Conservation (phyloP, 2,888 invertebrate genomes). For the Spisula subtruncata region DNA sequence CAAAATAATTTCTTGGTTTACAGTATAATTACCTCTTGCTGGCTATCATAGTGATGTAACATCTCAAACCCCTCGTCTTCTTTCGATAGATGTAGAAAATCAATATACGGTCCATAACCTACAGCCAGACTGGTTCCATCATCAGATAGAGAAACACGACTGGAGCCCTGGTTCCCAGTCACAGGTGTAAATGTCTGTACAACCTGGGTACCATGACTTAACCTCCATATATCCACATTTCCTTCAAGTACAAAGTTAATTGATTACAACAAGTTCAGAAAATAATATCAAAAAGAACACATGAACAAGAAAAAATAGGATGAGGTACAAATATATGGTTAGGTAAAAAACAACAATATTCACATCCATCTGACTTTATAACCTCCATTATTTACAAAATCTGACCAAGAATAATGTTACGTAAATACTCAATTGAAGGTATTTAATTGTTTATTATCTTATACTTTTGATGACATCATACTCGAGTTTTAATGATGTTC, state of each 20-base stretch:
- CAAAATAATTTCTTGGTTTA: too few relatives aligned
- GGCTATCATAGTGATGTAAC: slow-evolving; percentile 42
- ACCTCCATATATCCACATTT: slow-evolving; percentile 84
- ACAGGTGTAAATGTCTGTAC: slow-evolving; percentile 61
- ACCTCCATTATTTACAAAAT: too few relatives aligned
- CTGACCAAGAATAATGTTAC: too few relatives aligned
- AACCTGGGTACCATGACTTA: slow-evolving; percentile 73
- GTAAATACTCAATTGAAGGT: too few relatives aligned
- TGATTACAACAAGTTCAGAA: too few relatives aligned
- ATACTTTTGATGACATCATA: neutral
- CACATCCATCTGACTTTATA: too few relatives aligned
- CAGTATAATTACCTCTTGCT: slow-evolving; percentile 45
- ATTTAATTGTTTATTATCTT: too few relatives aligned
- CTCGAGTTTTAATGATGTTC: neutral
- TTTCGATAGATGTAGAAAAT: slow-evolving; percentile 51
- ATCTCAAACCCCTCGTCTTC: slow-evolving; percentile 49
- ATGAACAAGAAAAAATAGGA: too few relatives aligned
- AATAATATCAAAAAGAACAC: too few relatives aligned
- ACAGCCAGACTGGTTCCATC: slow-evolving; percentile 56
- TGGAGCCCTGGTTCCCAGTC: slow-evolving; percentile 56
- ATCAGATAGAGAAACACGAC: slow-evolving; percentile 55
- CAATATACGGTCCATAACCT: slow-evolving; percentile 68
- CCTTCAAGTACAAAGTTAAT: slow-evolving; percentile 69
- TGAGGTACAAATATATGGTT: too few relatives aligned
- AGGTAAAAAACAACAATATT: too few relatives aligned